These are phyloP conservation scores for Porites lobata DNA, from an alignment of 92 coral and sea anemone genomes.

Conservation along the genomic window DNA sequence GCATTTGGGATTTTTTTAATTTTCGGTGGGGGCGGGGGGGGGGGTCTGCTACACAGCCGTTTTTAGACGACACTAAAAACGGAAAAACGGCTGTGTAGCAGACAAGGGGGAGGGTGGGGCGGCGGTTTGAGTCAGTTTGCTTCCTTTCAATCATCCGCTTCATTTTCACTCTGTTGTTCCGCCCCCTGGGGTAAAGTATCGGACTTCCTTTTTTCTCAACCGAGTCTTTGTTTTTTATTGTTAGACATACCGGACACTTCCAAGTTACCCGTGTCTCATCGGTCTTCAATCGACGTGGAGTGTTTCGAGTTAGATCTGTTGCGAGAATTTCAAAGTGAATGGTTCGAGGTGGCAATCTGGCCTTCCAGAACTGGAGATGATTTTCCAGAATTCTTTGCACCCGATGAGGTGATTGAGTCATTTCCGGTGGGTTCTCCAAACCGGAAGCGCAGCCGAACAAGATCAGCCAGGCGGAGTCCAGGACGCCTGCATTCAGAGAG, in stretches of 20 bases:
- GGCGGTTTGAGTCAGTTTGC: too few species aligned
- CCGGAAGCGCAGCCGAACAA: constrained; percentile 7
- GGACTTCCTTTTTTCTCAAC: too few species aligned
- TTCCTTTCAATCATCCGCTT: too few species aligned
- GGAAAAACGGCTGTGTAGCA: too few species aligned
- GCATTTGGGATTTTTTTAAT: too few species aligned
- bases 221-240: not conserved
- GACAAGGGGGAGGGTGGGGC: too few species aligned
- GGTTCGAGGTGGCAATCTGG: constrained; percentile 92
- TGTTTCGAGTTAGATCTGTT: constrained; percentile 63
- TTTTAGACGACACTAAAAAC: too few species aligned
- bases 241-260: constrained; percentile 43
- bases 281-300: constrained; percentile 42
- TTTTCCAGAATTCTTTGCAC: constrained; percentile 69
- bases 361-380: constrained; percentile 22
- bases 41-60: too few species aligned
- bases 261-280: constrained; percentile 3
- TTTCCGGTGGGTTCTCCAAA: constrained; percentile 43
- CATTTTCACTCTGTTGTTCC: not conserved
- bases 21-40: too few species aligned
- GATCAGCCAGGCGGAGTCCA: constrained; percentile 11
- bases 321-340: constrained; percentile 77
- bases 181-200: too few species aligned
- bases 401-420: constrained; percentile 63
- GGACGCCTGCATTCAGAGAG: constrained; percentile 20